Percentiles rank a stretch among this genome's conserved stretches.
Conservation (phyloP, 2,797 vertebrate species). For the Mionectes olivaceus region DNA sequence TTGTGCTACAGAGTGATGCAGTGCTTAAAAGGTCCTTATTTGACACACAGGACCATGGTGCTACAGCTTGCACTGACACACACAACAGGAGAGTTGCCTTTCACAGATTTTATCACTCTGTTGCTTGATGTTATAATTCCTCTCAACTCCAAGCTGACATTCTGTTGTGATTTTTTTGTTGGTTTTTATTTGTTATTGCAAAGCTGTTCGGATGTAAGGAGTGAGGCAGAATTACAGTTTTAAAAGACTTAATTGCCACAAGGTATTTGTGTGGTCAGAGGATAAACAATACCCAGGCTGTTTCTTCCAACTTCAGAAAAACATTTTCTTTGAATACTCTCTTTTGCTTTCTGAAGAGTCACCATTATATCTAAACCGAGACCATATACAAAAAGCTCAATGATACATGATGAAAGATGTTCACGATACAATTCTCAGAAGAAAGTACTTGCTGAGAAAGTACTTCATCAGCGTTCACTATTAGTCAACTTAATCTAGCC, state of each 20-base stretch:
- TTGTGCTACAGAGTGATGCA: background rate
- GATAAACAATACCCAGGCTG: slow-evolving; percentile 26
- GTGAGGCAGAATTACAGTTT: background rate
- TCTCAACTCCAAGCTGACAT: background rate
- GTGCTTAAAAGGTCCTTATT: background rate
- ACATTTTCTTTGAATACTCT: slow-evolving; percentile 22
- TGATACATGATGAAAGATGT: slow-evolving; percentile 20
- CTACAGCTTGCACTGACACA: background rate
- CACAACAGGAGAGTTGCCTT: background rate
- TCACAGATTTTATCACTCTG: background rate
- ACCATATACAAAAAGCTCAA: background rate
- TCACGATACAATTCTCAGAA: background rate
- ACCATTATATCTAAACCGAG: slow-evolving; percentile 24
- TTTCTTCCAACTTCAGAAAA: slow-evolving; percentile 39
- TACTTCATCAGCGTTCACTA: background rate
- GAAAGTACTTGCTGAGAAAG: background rate
- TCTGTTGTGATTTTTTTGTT: background rate
- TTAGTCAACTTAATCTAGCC: slow-evolving; percentile 36
- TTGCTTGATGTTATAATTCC: background rate
- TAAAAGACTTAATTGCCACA: background rate
- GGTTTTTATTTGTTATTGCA: background rate
- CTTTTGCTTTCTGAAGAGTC: slow-evolving; percentile 25
- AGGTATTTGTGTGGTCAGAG: slow-evolving; percentile 21
- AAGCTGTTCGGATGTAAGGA: background rate
- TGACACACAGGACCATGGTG: fast-evolving